Evolutionary conservation across 2,797 vertebrate species (phyloP).

Genomic region (Galagoides demidoff): DNA sequence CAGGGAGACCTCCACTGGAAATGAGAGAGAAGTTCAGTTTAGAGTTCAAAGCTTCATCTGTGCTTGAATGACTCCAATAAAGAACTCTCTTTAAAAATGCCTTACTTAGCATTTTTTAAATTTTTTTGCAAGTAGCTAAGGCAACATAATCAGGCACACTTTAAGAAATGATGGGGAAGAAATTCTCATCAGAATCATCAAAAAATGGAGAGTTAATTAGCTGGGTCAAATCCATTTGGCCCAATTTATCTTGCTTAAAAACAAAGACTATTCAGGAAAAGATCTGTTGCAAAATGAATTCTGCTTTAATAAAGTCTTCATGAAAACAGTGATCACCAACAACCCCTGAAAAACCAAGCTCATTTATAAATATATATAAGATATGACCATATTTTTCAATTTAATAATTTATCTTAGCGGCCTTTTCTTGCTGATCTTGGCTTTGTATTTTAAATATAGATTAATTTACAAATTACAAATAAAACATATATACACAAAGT

Average conservation of each 20-base stretch:
- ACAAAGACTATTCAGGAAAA: conserved; percentile 34
- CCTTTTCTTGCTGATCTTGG: neutral
- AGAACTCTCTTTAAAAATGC: neutral
- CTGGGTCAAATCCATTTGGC: conserved; percentile 14
- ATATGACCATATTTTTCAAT: neutral
- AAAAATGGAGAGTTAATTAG: neutral
- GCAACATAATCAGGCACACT: neutral
- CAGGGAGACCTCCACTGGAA: conserved; percentile 80
- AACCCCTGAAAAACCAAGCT: neutral
- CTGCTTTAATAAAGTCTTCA: neutral
- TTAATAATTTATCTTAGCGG: neutral
- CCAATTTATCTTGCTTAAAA: conserved; percentile 25
- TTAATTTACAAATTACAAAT: neutral
- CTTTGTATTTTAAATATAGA: neutral
- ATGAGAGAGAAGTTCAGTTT: conserved; percentile 67
- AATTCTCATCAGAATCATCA: conserved; percentile 35
- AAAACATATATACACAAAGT: neutral
- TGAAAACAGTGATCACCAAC: neutral
- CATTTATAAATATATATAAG: neutral
- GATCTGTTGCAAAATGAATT: neutral
- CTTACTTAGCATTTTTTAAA: too few relatives aligned
- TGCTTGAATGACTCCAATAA: neutral
- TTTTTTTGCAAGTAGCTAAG: neutral
- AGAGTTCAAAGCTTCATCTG: neutral
- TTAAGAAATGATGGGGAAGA: conserved; percentile 11